A percentile compares a stretch with the other conserved stretches of the same genome.
phyloP scores from a whole-genome alignment of 2,113 vertebrate genomes.

The Peucedramus taeniatus region DNA sequence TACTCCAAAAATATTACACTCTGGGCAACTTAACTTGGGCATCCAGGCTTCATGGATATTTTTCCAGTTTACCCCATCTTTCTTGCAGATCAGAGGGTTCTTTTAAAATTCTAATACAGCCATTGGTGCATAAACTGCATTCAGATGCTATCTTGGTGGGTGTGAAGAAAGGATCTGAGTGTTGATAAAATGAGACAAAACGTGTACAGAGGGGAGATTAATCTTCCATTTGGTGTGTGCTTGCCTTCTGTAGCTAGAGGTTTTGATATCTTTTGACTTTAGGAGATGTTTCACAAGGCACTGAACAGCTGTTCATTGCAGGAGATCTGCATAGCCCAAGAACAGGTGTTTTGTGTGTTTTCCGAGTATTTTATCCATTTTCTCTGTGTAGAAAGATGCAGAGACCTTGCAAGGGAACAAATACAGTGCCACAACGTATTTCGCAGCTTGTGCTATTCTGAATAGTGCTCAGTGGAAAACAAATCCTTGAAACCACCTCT shows the following conservation, averaged over 20 bases:
- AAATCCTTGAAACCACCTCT: neutral
- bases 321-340: neutral
- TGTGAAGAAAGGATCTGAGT: neutral
- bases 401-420: neutral
- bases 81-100: neutral
- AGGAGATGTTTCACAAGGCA: neutral
- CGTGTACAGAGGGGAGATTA: fast-evolving
- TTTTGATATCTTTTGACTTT: neutral
- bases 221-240: neutral
- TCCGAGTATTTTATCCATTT: neutral
- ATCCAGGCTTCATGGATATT: neutral
- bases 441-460: neutral
- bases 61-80: neutral
- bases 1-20: neutral
- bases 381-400: neutral
- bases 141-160: neutral
- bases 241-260: neutral
- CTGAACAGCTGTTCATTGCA: neutral
- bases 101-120: neutral
- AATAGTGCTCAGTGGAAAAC: neutral
- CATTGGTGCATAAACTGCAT: neutral
- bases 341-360: neutral
- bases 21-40: neutral
- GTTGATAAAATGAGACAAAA: neutral
- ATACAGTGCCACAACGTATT: neutral